phyloP scores from a whole-genome alignment of 2,888 invertebrate genomes.

The Stratiomys singularior region DNA sequence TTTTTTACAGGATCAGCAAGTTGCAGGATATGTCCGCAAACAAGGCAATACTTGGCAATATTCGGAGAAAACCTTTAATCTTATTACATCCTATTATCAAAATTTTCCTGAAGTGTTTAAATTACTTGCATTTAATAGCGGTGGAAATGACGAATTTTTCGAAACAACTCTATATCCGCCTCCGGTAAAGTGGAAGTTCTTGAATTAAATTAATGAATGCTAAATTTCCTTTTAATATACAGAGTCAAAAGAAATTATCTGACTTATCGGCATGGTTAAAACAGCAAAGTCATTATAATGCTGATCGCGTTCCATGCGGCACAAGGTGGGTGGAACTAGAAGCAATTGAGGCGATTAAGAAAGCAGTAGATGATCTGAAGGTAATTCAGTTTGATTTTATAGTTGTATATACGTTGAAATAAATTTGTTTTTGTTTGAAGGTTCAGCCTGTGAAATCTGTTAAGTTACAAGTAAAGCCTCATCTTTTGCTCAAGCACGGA shows the following conservation, averaged over 20 bases:
- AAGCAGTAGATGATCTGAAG: conserved; percentile 64
- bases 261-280: conserved; percentile 77
- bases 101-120: conserved; percentile 81
- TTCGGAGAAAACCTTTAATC: conserved; percentile 76
- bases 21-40: conserved; percentile 85
- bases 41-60: conserved; percentile 81
- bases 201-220: not conserved
- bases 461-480: conserved; percentile 82
- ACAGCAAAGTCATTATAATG: conserved; percentile 71
- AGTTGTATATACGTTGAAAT: not conserved
- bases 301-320: conserved; percentile 76
- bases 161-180: conserved; percentile 76
- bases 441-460: conserved; percentile 66
- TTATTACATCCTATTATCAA: conserved; percentile 76
- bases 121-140: conserved; percentile 63
- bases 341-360: conserved; percentile 66
- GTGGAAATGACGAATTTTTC: conserved; percentile 70
- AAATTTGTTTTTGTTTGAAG: conserved; percentile 59
- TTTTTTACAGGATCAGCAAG: conserved; percentile 74
- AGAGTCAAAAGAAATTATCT: conserved; percentile 53
- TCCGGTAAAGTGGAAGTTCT: conserved; percentile 63
- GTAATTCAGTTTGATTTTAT: conserved; percentile 52
- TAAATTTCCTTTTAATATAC: conserved; percentile 57
- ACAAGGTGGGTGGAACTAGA: conserved; percentile 77
- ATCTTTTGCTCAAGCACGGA: conserved; percentile 71